Evolutionary conservation across 2,113 vertebrate genomes (phyloP).

Genomic region (Salvelinus alpinus): DNA sequence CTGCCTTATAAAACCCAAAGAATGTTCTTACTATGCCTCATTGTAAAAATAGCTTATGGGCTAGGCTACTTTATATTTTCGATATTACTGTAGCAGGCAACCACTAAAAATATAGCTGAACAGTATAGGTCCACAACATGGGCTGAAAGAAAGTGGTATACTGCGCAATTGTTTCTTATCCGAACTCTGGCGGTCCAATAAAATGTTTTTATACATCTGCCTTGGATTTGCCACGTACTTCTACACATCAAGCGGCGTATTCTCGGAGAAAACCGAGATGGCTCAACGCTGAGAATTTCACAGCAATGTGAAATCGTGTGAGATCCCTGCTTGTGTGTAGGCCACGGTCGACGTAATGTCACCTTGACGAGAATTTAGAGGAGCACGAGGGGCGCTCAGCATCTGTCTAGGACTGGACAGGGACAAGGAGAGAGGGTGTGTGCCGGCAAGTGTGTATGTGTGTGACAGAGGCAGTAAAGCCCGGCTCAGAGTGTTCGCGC

Average conservation of each 20-base stretch:
- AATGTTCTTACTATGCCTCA: slow-evolving; percentile 57
- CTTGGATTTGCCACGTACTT: slow-evolving; percentile 58
- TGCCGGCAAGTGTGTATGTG: slow-evolving; percentile 23
- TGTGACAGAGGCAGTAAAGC: slow-evolving; percentile 49
- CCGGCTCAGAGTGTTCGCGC: slow-evolving; percentile 54
- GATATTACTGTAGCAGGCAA: slow-evolving; percentile 34
- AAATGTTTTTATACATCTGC: slow-evolving; percentile 43
- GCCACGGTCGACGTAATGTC: slow-evolving; percentile 60
- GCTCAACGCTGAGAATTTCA: slow-evolving; percentile 56
- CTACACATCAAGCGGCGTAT: slow-evolving; percentile 28
- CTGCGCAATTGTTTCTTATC: neutral
- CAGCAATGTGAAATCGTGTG: slow-evolving; percentile 63
- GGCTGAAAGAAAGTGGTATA: neutral
- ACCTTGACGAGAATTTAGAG: slow-evolving; percentile 72
- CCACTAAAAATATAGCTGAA: neutral
- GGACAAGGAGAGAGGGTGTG: slow-evolving; percentile 3
- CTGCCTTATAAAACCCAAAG: slow-evolving; percentile 62
- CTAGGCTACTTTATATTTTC: slow-evolving; percentile 61
- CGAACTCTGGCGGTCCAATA: slow-evolving; percentile 22
- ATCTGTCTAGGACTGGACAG: slow-evolving; percentile 54
- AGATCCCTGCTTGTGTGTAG: slow-evolving; percentile 44
- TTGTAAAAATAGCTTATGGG: slow-evolving; percentile 32
- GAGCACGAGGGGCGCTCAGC: slow-evolving; percentile 56
- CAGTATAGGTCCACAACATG: neutral
- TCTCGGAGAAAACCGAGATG: slow-evolving; percentile 32